Evolutionary conservation across 1,140 invertebrate species (phyloP).

Genomic region (Ctenoplectra terminalis): DNA sequence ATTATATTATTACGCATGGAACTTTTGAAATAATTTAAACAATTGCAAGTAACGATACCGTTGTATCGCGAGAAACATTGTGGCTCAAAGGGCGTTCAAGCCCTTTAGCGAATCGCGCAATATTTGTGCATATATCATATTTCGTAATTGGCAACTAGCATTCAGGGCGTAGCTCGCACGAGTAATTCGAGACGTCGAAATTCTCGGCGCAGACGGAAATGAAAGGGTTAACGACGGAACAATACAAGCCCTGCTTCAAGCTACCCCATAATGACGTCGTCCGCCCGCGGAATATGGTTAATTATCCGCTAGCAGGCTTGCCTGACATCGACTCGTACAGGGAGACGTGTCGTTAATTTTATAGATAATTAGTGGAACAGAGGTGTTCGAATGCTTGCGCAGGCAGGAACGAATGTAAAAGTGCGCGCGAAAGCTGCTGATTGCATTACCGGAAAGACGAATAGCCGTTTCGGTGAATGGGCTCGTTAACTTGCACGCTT

Average conservation of each 20-base stretch:
- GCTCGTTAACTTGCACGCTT: conserved; percentile 56
- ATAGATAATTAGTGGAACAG: conserved; percentile 49
- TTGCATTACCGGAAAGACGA: conserved; percentile 57
- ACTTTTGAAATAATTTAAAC: too few relatives aligned
- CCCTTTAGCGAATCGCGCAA: conserved; percentile 11
- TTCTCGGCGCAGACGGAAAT: conserved; percentile 37
- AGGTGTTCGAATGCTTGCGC: background rate
- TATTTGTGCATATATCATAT: background rate
- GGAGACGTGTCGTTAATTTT: conserved; percentile 49
- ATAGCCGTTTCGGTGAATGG: conserved; percentile 55
- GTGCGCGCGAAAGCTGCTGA: conserved; percentile 47
- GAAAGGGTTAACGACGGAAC: conserved; percentile 53
- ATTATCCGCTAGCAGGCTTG: conserved; percentile 34
- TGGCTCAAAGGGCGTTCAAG: too few relatives aligned
- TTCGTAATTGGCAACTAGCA: conserved; percentile 23
- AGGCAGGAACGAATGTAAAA: conserved; percentile 50
- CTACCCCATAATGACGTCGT: conserved; percentile 42
- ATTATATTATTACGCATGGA: too few relatives aligned
- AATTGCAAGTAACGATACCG: background rate
- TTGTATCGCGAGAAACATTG: background rate
- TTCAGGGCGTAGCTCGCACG: background rate
- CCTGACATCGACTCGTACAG: conserved; percentile 34
- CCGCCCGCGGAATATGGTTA: conserved; percentile 40
- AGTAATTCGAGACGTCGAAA: conserved; percentile 34
- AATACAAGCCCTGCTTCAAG: conserved; percentile 34